Base-by-base conservation (phyloP, 2,113 vertebrate genomes). In the Zosterops japonicus region DNA sequence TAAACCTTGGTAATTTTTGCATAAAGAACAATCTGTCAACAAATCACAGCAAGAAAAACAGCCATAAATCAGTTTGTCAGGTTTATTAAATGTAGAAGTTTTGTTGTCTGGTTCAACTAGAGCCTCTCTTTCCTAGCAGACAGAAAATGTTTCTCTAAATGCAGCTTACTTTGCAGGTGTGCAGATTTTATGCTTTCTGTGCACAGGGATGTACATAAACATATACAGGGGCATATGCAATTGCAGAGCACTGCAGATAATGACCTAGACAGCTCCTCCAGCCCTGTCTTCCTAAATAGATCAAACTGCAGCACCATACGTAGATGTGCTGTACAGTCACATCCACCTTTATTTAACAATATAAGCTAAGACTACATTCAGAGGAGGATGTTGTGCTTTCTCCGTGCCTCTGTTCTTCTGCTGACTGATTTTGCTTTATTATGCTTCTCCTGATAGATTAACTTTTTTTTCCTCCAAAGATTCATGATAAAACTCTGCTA, bases 1-100 rank as follows among this genome's bases (percentile, higher is more conserved):
- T 98, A 98, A 97, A 97, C 97, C 93, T 93, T 93, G 96, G 95
- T 97, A 97, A 97, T 98, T 98, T 98, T 98, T 98, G 96, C 97
- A 96, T 97, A 97, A 98, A 97, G 97, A 95, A 97, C 98, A 98
- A 97, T 97, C 98, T 98, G 98, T 98, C 98, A 98, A 95, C 95
- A 95, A 97, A 95, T 96, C 95, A 95, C 24, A 83, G 94, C 87
- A 94, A 95, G 93, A 87, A 96, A 97, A 97, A 94, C 81, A 96
- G 87, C 87, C 94, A 96, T 98, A 97, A 97, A 98, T 98, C 97
- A 97, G 95, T 97, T 95, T 97, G 98, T 96, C 98, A 94, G 89
- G 96, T 98, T 98, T 98, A 98, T 97, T 98, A 96, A 97, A 94
- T 91, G 93, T 70, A 80, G 83, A 97, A 97, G 76, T 96, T 96